Evolutionary conservation across 2,888 invertebrate species (phyloP).

Genomic region (Clusia tigrina): DNA sequence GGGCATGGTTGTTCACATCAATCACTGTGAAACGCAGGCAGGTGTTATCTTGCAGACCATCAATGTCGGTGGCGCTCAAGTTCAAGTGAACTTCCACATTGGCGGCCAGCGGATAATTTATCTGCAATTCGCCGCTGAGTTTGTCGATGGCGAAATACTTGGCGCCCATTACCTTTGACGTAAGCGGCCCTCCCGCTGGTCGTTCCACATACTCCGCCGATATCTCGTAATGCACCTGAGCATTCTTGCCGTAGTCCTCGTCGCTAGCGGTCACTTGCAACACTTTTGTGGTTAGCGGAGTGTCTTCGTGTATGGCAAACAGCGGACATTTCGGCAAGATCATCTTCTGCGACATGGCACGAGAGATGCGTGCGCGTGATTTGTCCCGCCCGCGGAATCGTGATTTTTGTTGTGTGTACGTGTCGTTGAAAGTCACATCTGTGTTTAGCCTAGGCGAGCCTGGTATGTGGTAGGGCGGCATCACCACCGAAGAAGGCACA

Average conservation of each 20-base stretch:
- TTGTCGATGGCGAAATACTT: slow-evolving; percentile 77
- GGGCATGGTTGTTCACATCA: slow-evolving; percentile 85
- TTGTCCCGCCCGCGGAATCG: slow-evolving; percentile 39
- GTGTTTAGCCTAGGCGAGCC: slow-evolving; percentile 56
- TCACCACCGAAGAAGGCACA: slow-evolving; percentile 39
- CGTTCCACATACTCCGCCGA: slow-evolving; percentile 74
- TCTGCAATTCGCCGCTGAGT: slow-evolving; percentile 76
- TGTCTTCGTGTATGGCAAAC: slow-evolving; percentile 76
- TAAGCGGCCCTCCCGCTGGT: slow-evolving; percentile 53
- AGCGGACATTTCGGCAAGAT: slow-evolving; percentile 66
- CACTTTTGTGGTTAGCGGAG: slow-evolving; percentile 74
- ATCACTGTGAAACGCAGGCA: slow-evolving; percentile 76
- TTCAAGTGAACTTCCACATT: slow-evolving; percentile 80
- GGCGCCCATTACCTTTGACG: slow-evolving; percentile 51
- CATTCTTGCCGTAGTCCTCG: slow-evolving; percentile 75
- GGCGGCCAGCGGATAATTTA: slow-evolving; percentile 75
- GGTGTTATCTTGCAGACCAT: slow-evolving; percentile 75
- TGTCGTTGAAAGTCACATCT: slow-evolving; percentile 35
- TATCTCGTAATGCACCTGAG: slow-evolving; percentile 76
- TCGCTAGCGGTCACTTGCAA: slow-evolving; percentile 77
- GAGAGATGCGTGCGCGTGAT: slow-evolving; percentile 41
- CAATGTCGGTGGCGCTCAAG: slow-evolving; percentile 79
- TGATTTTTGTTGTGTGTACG: slow-evolving; percentile 25
- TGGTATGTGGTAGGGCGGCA: slow-evolving; percentile 56
- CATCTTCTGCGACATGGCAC: slow-evolving; percentile 45